Evolutionary conservation across 2,888 invertebrate species (phyloP).

Genomic region (Acronicta psi): DNA sequence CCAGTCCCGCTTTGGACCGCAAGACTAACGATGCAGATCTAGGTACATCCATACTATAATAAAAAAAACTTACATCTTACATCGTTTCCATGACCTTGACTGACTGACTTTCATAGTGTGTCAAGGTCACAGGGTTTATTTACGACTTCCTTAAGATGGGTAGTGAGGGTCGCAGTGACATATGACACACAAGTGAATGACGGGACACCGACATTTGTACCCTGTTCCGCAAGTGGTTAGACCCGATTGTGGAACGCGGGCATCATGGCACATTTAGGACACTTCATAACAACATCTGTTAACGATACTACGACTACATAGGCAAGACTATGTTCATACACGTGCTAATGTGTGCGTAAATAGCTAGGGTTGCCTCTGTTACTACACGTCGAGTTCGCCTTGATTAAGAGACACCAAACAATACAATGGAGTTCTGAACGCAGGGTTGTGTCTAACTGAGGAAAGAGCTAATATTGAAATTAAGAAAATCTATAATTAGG

Average conservation of each 20-base stretch:
- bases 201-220: constrained; percentile 1
- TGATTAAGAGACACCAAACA: too few species aligned
- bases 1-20: too few species aligned
- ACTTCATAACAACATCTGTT: background rate
- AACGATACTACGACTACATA: background rate
- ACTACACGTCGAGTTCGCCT: too few species aligned
- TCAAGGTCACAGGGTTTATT: constrained; percentile 24
- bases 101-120: background rate
- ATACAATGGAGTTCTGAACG: too few species aligned
- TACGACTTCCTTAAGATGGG: constrained; percentile 11
- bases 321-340: background rate
- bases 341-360: background rate
- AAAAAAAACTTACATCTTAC: too few species aligned
- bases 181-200: constrained; percentile 24
- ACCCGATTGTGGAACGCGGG: constrained; percentile 12
- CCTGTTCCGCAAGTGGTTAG: background rate
- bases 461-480: too few species aligned
- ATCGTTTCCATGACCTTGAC: background rate
- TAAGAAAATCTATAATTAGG: background rate
- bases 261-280: background rate
- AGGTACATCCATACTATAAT: too few species aligned
- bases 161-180: constrained; percentile 22
- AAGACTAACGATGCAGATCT: too few species aligned
- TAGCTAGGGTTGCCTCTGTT: too few species aligned
- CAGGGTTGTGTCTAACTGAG: too few species aligned